Evolutionary conservation across 2,113 vertebrate genomes (phyloP), one percentile per base, ranked within the genome.

Genomic region (Dasyornis broadbenti): DNA sequence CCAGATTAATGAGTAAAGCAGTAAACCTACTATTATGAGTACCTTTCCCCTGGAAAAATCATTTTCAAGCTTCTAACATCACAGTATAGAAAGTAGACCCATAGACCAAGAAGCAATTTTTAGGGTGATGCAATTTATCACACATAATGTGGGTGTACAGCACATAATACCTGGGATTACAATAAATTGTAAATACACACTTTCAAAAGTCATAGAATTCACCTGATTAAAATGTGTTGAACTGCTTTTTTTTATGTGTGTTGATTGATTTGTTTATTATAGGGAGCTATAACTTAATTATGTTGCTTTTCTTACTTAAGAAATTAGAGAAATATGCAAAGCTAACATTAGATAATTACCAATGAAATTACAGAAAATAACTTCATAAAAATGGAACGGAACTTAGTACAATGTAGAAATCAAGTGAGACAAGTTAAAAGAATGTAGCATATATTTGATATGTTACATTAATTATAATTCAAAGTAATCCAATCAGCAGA

Each of bases 251-350:
- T 17, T 39, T 61, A 39, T 8, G 2, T 47, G 18, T 75, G 23
- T 47, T 91, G 54, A 66, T 73, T 82, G 14, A 39, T 53, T 79
- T 82, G 8, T 65, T 82, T 89, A 49, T 89, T 86, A 40, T 20
- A 66, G 5, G 9, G 53, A 83, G 8, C 40, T 45, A 28, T 75
- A 80, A 50, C 39, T 22, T 85, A 82, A 70, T 88, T 80, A 49
- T 40, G 39, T 59, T 93, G 22, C 24, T 80, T 83, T 75, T 91
- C 42, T 63, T 64, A 73, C 23, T 53, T 52, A 49, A 75, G 37
- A 79, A 92, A 82, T 70, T 39, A 52, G n/a, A 79, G 42, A 78
- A 82, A 79, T 79, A 37, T 73, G 26, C 24, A 84, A 90, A 81
- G 21, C 2, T 79, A 89, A 44, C 82, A 52, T 35, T 40, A 37